A percentile compares a stretch with the other conserved stretches of the same genome.
These are phyloP conservation scores for Drosophila melanica DNA, from an alignment of 1,140 invertebrate genomes.

Conservation along the genomic window DNA sequence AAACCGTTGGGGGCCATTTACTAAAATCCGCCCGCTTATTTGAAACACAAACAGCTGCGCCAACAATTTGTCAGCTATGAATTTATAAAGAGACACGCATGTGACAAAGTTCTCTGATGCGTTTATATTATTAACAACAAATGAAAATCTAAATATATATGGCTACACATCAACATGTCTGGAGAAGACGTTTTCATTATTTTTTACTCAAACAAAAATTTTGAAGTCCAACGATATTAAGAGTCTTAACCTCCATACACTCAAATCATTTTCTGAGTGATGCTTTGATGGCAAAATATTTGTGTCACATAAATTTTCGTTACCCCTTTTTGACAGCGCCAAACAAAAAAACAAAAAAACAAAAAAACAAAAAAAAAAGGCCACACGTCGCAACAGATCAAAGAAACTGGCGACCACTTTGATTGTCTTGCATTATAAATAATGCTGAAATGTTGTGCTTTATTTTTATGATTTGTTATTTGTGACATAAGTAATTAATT, in stretches of 20 bases:
- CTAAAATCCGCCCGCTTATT: conserved; percentile 74
- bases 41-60: conserved; percentile 75
- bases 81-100: conserved; percentile 9
- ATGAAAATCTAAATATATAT: conserved; percentile 10
- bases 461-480: conserved; percentile 75
- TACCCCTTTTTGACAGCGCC: conserved; percentile 54
- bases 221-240: conserved; percentile 35
- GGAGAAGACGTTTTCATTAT: conserved; percentile 34
- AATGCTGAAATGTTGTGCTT: conserved; percentile 63
- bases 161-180: conserved; percentile 30
- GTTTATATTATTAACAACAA: conserved; percentile 21
- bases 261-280: conserved; percentile 52
- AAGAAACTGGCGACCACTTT: conserved; percentile 48
- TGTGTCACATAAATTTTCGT: conserved; percentile 69
- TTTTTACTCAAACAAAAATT: conserved; percentile 31
- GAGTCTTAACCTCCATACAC: conserved; percentile 61
- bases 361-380: conserved; percentile 13
- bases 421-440: conserved; percentile 71
- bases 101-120: conserved; percentile 6
- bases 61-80: conserved; percentile 73
- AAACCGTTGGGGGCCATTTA: conserved; percentile 79
- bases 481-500: conserved; percentile 74
- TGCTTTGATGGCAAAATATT: conserved; percentile 70
- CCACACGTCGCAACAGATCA: conserved; percentile 69
- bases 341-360: conserved; percentile 4